These are phyloP conservation scores for Ceratina australensis DNA, from an alignment of 1,140 invertebrate species.

Conservation along the genomic window DNA sequence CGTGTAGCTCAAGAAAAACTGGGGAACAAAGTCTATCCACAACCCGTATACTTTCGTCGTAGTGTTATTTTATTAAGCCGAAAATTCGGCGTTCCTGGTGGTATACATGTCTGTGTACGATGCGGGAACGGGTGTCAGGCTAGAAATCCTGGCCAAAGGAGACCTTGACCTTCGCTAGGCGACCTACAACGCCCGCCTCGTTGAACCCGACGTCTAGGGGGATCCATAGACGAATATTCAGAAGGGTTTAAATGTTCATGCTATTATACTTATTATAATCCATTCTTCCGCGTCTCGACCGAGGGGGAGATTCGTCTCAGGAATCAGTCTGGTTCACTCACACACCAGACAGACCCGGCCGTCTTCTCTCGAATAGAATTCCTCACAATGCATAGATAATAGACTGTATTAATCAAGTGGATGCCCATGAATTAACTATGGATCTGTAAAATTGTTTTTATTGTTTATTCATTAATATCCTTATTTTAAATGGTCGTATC, in stretches of 20 bases:
- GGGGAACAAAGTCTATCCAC: background rate
- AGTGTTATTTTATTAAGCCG: slow-evolving; percentile 24
- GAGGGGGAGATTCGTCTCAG: slow-evolving; percentile 36
- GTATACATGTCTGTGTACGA: background rate
- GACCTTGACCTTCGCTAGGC: slow-evolving; percentile 76
- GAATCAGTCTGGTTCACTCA: slow-evolving; percentile 46
- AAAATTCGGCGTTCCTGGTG: slow-evolving; percentile 26
- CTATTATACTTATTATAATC: slow-evolving; percentile 60
- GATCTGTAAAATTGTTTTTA: too few relatives aligned
- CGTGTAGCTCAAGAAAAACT: background rate
- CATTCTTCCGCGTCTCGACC: slow-evolving; percentile 51
- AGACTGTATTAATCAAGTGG: too few relatives aligned
- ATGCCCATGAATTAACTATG: too few relatives aligned
- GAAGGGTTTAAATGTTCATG: slow-evolving; percentile 54
- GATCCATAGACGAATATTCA: slow-evolving; percentile 51
- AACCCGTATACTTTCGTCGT: slow-evolving; percentile 28
- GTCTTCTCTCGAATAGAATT: background rate
- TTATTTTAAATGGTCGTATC: too few relatives aligned
- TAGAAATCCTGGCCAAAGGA: slow-evolving; percentile 42
- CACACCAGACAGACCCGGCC: slow-evolving; percentile 20
- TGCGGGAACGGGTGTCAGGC: slow-evolving; percentile 4
- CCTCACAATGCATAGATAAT: background rate
- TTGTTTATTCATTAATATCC: too few relatives aligned
- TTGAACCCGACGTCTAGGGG: slow-evolving; percentile 53
- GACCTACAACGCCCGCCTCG: slow-evolving; percentile 74